A percentile compares a stretch with the other conserved stretches of the same genome.
phyloP scores from a whole-genome alignment of 1,140 invertebrate genomes.

The Drosophila bocqueti region DNA sequence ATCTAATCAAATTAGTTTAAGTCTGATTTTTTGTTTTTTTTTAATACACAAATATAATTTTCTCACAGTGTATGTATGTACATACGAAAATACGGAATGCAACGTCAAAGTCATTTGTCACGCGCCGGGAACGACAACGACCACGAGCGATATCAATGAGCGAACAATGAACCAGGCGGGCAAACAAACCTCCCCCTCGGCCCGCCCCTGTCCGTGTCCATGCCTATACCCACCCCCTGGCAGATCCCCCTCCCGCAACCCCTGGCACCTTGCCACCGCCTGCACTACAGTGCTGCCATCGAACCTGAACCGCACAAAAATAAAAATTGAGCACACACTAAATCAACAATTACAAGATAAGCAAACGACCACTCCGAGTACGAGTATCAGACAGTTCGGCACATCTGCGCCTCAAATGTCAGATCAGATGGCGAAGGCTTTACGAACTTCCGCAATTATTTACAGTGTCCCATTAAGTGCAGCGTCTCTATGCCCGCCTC shows the following conservation, averaged over 20 bases:
- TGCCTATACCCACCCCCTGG: neutral
- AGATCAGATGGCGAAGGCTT: slow-evolving; percentile 35
- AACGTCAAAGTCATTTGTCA: slow-evolving; percentile 83
- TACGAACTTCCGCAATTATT: slow-evolving; percentile 78
- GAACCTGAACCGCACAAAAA: slow-evolving; percentile 57
- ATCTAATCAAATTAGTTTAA: neutral
- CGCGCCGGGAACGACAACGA: slow-evolving; percentile 64
- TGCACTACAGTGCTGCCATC: slow-evolving; percentile 28
- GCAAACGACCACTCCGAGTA: slow-evolving; percentile 42
- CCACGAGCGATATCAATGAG: slow-evolving; percentile 68
- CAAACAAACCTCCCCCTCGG: slow-evolving; percentile 52
- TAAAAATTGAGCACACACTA: slow-evolving; percentile 80
- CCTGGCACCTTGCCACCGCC: slow-evolving; percentile 21
- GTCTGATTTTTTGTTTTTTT: neutral
- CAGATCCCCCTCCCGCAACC: slow-evolving; percentile 7
- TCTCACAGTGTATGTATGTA: slow-evolving; percentile 24
- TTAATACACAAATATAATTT: neutral
- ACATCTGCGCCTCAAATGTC: slow-evolving; percentile 59
- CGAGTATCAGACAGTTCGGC: slow-evolving; percentile 30
- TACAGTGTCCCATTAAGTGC: slow-evolving; percentile 73
- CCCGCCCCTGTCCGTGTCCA: neutral
- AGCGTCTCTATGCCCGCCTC: slow-evolving; percentile 54
- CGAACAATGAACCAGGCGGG: slow-evolving; percentile 76
- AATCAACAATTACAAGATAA: slow-evolving; percentile 83
- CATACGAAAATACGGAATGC: slow-evolving; percentile 73